Base-by-base conservation (phyloP, 2,113 vertebrate species). In the Catharus bicknelli region DNA sequence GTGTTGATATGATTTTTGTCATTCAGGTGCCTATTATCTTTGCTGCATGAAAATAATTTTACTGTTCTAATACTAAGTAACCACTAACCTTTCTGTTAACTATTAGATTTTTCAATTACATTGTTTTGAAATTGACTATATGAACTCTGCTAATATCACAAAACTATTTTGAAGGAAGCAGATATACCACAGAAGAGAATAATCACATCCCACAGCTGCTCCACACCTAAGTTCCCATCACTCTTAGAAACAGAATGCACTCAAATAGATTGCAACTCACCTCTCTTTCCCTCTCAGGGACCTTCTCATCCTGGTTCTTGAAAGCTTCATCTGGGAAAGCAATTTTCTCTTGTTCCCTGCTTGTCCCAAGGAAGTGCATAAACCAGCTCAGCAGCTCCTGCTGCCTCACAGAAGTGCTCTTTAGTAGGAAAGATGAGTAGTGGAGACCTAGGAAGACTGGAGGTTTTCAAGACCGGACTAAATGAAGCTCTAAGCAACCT, bases 391-490 rank as follows among this genome's bases (percentile, higher is more conserved):
- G 57, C 53, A 63, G 22, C 29, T 72, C 18, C 74, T 75, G 7
- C 25, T 42, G 50, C 43, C 32, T 55, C n/a, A 53, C 11, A 38
- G 13, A 57, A 74, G 0, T 1, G 2, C 36, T 68, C 42, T 8
- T 2, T 20, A 30, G 21, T 34, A 61, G 45, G 19, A 59, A 18
- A 73, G 14, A 10, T 38, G 32, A 74, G 7, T 12, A 88, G 13
- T 1, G 2, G 12, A 21, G 7, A 59, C 30, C 25, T 16, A 45
- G 7, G 11, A 12, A n/a, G 7, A 6, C 4, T 14, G 8, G 16
- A 50, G 15, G 1, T 16, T 83, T 72, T 57, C 30, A 79, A 80
- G n/a, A 45, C 8, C 11, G 40, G 27, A 10, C 11, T 36, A 23
- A 19, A 76, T 43, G 79, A 91, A 76, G 10, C 8, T 76, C 22